A percentile compares a stretch with the other conserved stretches of the same genome.
Conservation (phyloP, 2,797 vertebrate species). For the Chrosomus eos region DNA sequence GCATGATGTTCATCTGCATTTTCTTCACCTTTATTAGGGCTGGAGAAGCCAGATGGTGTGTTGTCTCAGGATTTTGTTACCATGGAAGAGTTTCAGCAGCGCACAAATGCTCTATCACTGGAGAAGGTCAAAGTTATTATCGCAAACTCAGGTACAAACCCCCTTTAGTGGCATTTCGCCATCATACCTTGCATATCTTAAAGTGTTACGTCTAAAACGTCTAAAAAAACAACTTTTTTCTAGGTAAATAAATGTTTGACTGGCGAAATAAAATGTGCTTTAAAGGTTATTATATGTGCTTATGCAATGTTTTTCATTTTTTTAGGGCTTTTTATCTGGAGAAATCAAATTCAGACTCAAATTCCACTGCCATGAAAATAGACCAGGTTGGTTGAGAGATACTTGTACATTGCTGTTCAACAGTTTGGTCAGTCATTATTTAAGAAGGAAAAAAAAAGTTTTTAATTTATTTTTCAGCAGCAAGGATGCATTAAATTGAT, state of each 20-base stretch:
- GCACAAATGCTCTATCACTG: constrained; percentile 90
- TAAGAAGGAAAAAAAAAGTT: too few relatives aligned
- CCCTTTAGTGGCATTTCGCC: too few relatives aligned
- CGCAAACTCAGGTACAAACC: constrained; percentile 89
- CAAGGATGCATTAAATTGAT: too few relatives aligned
- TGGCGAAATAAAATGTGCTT: background rate
- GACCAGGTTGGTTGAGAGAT: constrained; percentile 85
- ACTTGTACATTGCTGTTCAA: background rate
- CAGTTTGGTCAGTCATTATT: background rate
- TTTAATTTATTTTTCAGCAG: background rate
- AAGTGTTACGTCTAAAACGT: too few relatives aligned
- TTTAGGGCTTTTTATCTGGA: constrained; percentile 96
- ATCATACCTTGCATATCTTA: background rate
- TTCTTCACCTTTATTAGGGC: constrained; percentile 72
- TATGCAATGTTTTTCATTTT: background rate
- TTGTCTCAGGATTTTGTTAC: constrained; percentile 73
- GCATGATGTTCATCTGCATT: background rate
- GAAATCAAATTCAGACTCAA: constrained; percentile 95
- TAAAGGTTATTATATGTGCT: background rate
- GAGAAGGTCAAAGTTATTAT: constrained; percentile 97
- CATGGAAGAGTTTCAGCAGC: constrained; percentile 90
- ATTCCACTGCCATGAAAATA: constrained; percentile 94
- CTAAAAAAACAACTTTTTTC: too few relatives aligned
- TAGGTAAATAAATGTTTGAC: background rate
- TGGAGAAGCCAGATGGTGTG: constrained; percentile 85